A percentile compares a stretch with the other conserved stretches of the same genome.
Evolutionary conservation across 2,888 invertebrate species (phyloP).

Genomic region (Sabellastarte sp.): DNA sequence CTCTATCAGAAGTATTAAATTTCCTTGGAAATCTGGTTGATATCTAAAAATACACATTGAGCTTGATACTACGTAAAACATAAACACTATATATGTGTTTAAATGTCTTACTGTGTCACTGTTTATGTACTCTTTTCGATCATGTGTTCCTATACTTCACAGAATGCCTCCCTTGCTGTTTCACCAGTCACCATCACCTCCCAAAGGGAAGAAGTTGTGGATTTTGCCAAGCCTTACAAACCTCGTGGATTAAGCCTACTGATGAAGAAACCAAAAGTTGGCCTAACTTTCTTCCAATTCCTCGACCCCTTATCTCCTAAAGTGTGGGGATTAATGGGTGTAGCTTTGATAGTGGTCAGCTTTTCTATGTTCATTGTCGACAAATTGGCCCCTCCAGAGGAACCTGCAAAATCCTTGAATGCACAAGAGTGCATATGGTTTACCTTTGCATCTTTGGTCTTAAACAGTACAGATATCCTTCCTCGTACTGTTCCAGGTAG

Average conservation of each 20-base stretch:
- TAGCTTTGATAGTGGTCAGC: conserved; percentile 48
- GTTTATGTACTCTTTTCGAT: too few relatives aligned
- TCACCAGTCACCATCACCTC: conserved; percentile 54
- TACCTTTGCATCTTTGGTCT: conserved; percentile 48
- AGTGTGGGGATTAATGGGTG: conserved; percentile 52
- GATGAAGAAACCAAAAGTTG: conserved; percentile 59
- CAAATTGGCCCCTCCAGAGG: conserved; percentile 61
- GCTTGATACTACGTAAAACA: too few relatives aligned
- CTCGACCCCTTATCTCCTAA: conserved; percentile 47
- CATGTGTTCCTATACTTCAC: too few relatives aligned
- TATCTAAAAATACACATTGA: too few relatives aligned
- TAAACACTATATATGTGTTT: too few relatives aligned
- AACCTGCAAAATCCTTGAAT: conserved; percentile 15
- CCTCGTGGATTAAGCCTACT: conserved; percentile 52
- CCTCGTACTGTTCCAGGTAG: conserved; percentile 34
- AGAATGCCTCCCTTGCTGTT: conserved; percentile 56
- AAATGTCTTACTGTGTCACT: too few relatives aligned
- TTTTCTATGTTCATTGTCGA: conserved; percentile 52
- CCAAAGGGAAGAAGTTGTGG: conserved; percentile 50
- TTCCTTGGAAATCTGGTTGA: too few relatives aligned
- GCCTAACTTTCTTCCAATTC: conserved; percentile 50
- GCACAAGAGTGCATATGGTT: conserved; percentile 50
- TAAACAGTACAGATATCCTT: conserved; percentile 67
- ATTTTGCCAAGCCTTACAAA: conserved; percentile 58
- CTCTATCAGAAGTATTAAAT: too few relatives aligned